Evolutionary conservation across 2,113 vertebrate genomes (phyloP), one percentile per base, ranked within the genome.

Genomic region (Ptychochromis oligacanthus): DNA sequence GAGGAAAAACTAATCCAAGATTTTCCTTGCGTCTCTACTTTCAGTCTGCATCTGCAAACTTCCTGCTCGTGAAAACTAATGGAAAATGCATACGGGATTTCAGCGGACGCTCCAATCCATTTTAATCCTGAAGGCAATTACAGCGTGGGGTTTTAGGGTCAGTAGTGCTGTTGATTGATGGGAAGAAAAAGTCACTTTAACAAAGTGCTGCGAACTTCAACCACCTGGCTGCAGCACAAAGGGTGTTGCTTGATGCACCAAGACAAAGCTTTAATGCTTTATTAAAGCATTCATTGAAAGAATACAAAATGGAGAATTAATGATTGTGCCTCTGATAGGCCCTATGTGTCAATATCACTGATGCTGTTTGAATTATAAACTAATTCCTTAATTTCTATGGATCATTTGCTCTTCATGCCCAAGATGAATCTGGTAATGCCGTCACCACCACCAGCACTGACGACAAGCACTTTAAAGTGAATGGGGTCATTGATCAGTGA

Each of bases 61-160:
- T 93, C 88, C 87, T 89, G 81, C 75, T 91, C 31, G 75, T 82
- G 60, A 87, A 88, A 81, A 82, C 86, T 94, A 94, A 95, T 94
- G 91, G 91, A 91, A 91, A 95, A 95, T 94, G 90, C 93, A 90
- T 90, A 77, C 83, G 46, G 92, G 92, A 92, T 91, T 92, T 92
- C 84, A 85, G 84, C 74, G 18, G 85, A 93, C 89, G 58, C 90
- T 88, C 87, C 91, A 89, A 95, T 95, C 93, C 93, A 93, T 95
- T 96, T 95, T 95, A 95, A 93, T 95, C 94, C 93, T 91, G 90
- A 90, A 93, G 93, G 95, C 93, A 95, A 96, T 96, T 96, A 95
- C 91, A 77, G 89, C 79, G 72, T 79, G 82, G 93, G 94, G 93
- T 95, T 94, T 95, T 93, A 92, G 93, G 94, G 95, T 94, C 95